A percentile compares a stretch with the other conserved stretches of the same genome.
Conservation (phyloP, 2,888 invertebrate species). For the Lacanobia wlatinum region DNA sequence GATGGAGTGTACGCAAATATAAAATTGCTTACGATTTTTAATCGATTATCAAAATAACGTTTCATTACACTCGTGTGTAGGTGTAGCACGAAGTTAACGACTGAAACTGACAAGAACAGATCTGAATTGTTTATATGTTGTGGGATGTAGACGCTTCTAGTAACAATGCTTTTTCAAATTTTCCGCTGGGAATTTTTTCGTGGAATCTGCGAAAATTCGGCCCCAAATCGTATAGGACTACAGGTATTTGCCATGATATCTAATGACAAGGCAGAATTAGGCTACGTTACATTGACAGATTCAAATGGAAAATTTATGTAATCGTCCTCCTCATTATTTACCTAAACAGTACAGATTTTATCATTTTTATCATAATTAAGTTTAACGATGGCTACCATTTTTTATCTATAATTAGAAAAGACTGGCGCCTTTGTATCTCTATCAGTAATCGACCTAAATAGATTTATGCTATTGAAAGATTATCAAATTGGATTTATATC, state of each 20-base stretch:
- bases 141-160: slow-evolving; percentile 49
- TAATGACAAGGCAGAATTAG: slow-evolving; percentile 11
- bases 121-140: slow-evolving; percentile 56
- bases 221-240: background rate
- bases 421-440: slow-evolving; percentile 38
- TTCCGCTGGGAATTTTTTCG: slow-evolving; percentile 23
- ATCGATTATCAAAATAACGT: slow-evolving; percentile 69
- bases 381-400: slow-evolving; percentile 35
- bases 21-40: slow-evolving; percentile 65
- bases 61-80: slow-evolving; percentile 43
- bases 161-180: slow-evolving; percentile 43
- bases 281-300: slow-evolving; percentile 14
- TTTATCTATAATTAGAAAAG: slow-evolving; percentile 34
- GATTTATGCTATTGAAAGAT: slow-evolving; percentile 34
- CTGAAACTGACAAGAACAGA: slow-evolving; percentile 46
- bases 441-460: slow-evolving; percentile 54
- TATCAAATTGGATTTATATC: slow-evolving; percentile 44
- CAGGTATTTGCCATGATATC: slow-evolving; percentile 15
- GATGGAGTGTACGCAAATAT: slow-evolving; percentile 63
- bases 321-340: slow-evolving; percentile 3
- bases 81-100: slow-evolving; percentile 47
- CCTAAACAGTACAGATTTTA: slow-evolving; percentile 13
- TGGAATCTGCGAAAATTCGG: slow-evolving; percentile 12
- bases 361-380: slow-evolving; percentile 31
- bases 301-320: background rate